Evolutionary conservation across 2,888 invertebrate species (phyloP).

Genomic region (Prosapia bicincta): DNA sequence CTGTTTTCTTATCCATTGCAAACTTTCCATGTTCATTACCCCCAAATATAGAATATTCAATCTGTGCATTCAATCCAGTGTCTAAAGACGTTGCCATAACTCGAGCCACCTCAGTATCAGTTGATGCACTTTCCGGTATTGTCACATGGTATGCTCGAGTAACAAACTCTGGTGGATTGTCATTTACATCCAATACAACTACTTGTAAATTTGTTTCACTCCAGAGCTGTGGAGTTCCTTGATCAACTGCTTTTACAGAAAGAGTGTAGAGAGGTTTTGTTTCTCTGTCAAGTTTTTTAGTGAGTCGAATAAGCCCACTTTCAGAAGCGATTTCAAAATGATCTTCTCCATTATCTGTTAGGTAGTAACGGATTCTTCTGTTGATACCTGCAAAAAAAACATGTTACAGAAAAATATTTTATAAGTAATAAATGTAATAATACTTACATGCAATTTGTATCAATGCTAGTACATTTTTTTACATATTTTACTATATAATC

Average conservation of each 20-base stretch:
- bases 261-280: constrained; percentile 78
- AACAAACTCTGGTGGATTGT: constrained; percentile 90
- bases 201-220: constrained; percentile 68
- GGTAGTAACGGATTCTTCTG: constrained; percentile 77
- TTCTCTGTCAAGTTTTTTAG: constrained; percentile 83
- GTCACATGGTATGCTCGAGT: constrained; percentile 72
- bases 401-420: no score
- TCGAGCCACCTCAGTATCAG: constrained; percentile 76
- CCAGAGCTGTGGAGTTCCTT: constrained; percentile 70
- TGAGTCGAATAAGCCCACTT: constrained; percentile 82
- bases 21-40: constrained; percentile 89
- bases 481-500: no score
- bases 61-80: constrained; percentile 89
- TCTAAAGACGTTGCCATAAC: constrained; percentile 91
- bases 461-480: no score
- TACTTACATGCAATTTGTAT: no score
- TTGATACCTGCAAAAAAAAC: constrained; percentile 63
- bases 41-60: constrained; percentile 80
- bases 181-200: constrained; percentile 88
- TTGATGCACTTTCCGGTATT: constrained; percentile 72
- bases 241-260: constrained; percentile 78
- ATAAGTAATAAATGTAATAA: no score
- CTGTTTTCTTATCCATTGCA: constrained; percentile 63
- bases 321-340: constrained; percentile 78
- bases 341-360: constrained; percentile 63